Evolutionary conservation across 2,797 vertebrate genomes (phyloP).

Genomic region (Pseudomugil gertrudae): DNA sequence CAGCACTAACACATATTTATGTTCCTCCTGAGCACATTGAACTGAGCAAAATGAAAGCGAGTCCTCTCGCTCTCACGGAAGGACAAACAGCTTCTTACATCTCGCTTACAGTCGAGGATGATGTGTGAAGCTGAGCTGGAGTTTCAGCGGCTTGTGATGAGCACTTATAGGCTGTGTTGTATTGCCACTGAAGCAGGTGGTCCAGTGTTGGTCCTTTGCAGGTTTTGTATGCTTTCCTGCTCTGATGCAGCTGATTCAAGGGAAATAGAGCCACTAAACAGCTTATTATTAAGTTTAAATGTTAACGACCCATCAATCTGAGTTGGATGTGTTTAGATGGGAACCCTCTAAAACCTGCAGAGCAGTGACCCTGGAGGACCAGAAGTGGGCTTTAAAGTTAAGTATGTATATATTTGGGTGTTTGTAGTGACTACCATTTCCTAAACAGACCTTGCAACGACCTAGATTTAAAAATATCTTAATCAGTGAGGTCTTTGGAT

Average conservation of each 20-base stretch:
- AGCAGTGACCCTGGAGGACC: no score
- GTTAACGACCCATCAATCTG: background rate
- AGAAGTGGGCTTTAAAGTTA: no score
- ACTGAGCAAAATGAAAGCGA: constrained; percentile 5
- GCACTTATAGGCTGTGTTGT: background rate
- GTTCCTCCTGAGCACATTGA: background rate
- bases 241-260: background rate
- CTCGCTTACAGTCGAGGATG: background rate
- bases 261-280: background rate
- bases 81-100: background rate
- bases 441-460: no score
- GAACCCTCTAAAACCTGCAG: background rate
- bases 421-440: background rate
- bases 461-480: background rate
- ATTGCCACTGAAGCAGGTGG: background rate
- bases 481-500: background rate
- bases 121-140: background rate
- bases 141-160: no score
- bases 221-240: background rate
- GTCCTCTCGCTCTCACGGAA: background rate
- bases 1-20: background rate
- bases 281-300: background rate
- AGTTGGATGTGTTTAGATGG: background rate
- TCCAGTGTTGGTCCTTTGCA: background rate
- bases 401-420: background rate